A percentile compares a stretch with the other conserved stretches of the same genome.
Evolutionary conservation across 2,797 vertebrate species (phyloP).

Genomic region (Limnodromus scolopaceus): DNA sequence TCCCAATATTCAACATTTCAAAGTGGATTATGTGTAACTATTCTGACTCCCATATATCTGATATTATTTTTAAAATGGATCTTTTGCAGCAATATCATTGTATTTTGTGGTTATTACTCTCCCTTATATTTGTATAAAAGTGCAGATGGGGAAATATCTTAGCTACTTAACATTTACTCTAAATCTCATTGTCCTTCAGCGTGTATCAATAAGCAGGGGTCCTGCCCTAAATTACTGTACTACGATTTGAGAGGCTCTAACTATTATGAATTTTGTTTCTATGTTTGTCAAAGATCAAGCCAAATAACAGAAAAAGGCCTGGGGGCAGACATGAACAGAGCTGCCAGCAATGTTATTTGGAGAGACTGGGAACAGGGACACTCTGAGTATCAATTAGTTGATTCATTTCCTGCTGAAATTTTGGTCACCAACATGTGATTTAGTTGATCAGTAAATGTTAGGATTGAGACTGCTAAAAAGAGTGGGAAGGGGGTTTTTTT

Average conservation of each 20-base stretch:
- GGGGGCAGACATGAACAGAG: neutral
- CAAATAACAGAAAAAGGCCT: neutral
- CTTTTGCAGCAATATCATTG: neutral
- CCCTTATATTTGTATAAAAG: neutral
- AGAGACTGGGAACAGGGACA: constrained; percentile 22
- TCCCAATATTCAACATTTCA: neutral
- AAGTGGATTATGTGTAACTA: neutral
- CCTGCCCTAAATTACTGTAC: neutral
- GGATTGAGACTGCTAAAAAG: neutral
- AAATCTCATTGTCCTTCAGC: neutral
- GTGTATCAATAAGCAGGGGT: neutral
- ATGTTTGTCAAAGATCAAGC: neutral
- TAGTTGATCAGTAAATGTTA: constrained; percentile 67
- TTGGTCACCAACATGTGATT: constrained; percentile 50
- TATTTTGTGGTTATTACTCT: neutral
- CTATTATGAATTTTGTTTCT: neutral
- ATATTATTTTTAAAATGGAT: neutral
- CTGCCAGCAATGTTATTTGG: constrained; percentile 57
- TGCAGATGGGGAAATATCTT: neutral
- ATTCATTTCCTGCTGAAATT: constrained; percentile 74
- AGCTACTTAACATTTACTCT: neutral
- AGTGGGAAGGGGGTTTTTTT: neutral
- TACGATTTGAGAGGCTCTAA: neutral
- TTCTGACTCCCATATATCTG: neutral
- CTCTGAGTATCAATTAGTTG: constrained; percentile 76